phyloP scores from a whole-genome alignment of 2,113 vertebrate genomes.

The Dipodomys merriami region DNA sequence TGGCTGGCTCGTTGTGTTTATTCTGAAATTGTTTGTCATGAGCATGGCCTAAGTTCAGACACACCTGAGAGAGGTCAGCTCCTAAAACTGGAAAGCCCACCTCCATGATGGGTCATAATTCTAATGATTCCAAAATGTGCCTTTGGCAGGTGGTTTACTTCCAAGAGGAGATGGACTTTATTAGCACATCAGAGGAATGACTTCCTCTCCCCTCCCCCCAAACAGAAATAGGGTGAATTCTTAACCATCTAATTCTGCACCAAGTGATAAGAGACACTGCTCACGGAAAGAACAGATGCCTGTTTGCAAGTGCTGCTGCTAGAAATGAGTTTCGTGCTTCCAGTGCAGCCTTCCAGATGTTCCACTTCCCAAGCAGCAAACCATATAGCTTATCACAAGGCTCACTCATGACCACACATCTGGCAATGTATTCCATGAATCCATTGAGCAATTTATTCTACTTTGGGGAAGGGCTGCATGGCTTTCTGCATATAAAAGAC shows the following conservation, averaged over 20 bases:
- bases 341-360: not conserved
- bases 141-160: not conserved
- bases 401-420: not conserved
- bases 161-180: not conserved
- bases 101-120: not conserved
- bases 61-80: not conserved
- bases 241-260: not conserved
- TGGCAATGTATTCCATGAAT: not conserved
- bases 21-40: not conserved
- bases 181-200: not conserved
- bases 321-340: not conserved
- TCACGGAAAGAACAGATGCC: conserved; percentile 12
- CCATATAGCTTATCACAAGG: not conserved
- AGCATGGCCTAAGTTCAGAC: not conserved
- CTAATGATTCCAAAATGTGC: not conserved
- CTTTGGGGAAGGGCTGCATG: not conserved
- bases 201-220: not conserved
- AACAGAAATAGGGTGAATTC: not conserved
- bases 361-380: not conserved
- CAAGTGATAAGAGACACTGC: not conserved
- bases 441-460: too few species aligned
- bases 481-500: not conserved
- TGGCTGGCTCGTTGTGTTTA: not conserved
- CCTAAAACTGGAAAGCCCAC: not conserved
- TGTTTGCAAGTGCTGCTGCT: not conserved